A percentile compares a stretch with the other conserved stretches of the same genome.
Evolutionary conservation across 1,140 invertebrate genomes (phyloP).

Genomic region (Ceratina australensis): DNA sequence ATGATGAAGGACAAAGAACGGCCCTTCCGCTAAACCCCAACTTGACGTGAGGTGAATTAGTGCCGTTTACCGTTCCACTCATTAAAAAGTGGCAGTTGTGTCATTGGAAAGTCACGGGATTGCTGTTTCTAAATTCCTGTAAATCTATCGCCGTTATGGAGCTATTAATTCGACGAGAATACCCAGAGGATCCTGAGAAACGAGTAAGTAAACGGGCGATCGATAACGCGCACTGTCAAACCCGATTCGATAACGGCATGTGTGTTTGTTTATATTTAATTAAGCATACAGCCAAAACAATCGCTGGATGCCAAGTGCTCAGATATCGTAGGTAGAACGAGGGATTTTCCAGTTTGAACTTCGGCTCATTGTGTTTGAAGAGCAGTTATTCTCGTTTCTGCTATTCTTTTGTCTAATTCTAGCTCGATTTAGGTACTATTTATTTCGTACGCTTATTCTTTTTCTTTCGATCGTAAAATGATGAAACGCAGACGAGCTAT

Average conservation of each 20-base stretch:
- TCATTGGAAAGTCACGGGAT: neutral
- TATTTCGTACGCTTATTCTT: neutral
- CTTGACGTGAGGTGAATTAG: neutral
- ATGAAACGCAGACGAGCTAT: too few relatives aligned
- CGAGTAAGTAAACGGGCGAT: constrained; percentile 22
- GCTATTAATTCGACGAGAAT: neutral
- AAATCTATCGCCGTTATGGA: constrained; percentile 28
- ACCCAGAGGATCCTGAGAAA: constrained; percentile 1
- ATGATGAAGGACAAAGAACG: neutral
- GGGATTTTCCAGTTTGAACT: neutral
- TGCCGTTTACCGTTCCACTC: neutral
- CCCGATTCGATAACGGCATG: neutral
- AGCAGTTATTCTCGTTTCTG: neutral
- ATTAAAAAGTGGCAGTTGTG: neutral
- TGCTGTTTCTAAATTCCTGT: neutral
- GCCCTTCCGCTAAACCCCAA: neutral
- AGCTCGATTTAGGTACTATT: neutral
- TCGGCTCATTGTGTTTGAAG: neutral
- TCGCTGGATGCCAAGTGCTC: too few relatives aligned
- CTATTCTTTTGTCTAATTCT: neutral
- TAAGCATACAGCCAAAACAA: too few relatives aligned
- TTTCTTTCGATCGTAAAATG: too few relatives aligned
- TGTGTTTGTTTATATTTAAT: neutral
- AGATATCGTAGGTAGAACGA: neutral
- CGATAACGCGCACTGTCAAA: neutral